Evolutionary conservation across 2,888 invertebrate genomes (phyloP).

Genomic region (Pyrrhia umbra): DNA sequence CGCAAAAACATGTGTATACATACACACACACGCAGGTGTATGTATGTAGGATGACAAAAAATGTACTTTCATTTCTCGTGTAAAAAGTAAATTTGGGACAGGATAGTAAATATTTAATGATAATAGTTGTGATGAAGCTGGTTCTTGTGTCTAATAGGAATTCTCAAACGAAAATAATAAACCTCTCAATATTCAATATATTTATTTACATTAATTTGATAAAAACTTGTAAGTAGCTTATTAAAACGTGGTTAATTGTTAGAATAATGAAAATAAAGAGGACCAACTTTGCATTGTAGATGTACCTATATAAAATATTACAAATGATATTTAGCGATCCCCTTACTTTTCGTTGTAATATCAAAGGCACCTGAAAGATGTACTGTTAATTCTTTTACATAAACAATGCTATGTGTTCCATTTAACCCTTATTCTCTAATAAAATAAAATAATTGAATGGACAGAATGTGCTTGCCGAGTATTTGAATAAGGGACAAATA

Average conservation of each 20-base stretch:
- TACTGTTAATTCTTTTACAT: constrained; percentile 20
- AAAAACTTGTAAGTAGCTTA: constrained; percentile 68
- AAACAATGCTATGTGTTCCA: constrained; percentile 13
- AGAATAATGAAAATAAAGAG: constrained; percentile 43
- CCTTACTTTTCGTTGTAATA: constrained; percentile 23
- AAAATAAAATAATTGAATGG: constrained; percentile 51
- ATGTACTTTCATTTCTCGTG: no score
- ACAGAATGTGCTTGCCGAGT: constrained; percentile 61
- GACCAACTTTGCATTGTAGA: constrained; percentile 54
- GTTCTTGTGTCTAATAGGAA: no score
- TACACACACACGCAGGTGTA: no score
- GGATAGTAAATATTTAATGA: no score
- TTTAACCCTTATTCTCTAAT: constrained; percentile 19
- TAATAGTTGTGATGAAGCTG: background rate
- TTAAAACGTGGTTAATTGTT: constrained; percentile 42
- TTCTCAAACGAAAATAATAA: background rate
- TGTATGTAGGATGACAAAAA: no score
- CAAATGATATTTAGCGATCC: constrained; percentile 23
- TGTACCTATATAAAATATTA: constrained; percentile 27
- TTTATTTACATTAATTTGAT: constrained; percentile 70
- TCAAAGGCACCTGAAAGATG: constrained; percentile 59
- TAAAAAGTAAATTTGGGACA: no score
- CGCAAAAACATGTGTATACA: no score
- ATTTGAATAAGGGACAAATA: constrained; percentile 53
- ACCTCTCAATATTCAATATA: constrained; percentile 55